Conservation (phyloP, 2,113 vertebrate genomes). For the Peucedramus taeniatus region DNA sequence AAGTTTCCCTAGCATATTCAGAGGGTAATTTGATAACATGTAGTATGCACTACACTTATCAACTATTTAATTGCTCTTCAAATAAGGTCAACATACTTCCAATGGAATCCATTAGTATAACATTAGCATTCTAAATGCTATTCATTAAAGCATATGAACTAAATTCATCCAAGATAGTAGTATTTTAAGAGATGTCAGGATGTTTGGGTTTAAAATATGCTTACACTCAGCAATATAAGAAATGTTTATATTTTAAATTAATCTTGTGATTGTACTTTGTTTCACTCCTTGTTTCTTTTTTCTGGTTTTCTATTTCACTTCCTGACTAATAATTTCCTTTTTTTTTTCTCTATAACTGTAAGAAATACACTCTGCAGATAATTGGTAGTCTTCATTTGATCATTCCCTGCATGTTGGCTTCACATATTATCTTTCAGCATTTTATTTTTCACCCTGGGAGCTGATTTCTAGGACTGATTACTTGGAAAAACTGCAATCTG, state of each 20-base stretch:
- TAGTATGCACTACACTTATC: neutral
- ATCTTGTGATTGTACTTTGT: neutral
- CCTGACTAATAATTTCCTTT: neutral
- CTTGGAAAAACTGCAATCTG: neutral
- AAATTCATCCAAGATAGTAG: neutral
- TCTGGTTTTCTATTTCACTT: neutral
- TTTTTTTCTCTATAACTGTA: neutral
- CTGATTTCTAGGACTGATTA: neutral
- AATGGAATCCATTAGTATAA: neutral
- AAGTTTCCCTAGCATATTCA: neutral
- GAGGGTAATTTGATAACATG: neutral
- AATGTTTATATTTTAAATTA: neutral
- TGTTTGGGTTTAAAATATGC: neutral
- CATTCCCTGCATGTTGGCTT: neutral
- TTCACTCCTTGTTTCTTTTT: neutral
- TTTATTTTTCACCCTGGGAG: neutral
- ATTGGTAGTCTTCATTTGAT: neutral
- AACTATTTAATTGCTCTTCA: neutral
- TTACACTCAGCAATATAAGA: neutral
- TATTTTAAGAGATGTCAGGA: neutral
- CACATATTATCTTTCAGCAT: neutral
- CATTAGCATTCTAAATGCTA: neutral
- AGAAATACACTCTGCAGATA: neutral
- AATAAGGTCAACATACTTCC: neutral
- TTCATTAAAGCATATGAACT: neutral